phyloP scores from a whole-genome alignment of 2,797 vertebrate genomes.

The Limnodromus scolopaceus region DNA sequence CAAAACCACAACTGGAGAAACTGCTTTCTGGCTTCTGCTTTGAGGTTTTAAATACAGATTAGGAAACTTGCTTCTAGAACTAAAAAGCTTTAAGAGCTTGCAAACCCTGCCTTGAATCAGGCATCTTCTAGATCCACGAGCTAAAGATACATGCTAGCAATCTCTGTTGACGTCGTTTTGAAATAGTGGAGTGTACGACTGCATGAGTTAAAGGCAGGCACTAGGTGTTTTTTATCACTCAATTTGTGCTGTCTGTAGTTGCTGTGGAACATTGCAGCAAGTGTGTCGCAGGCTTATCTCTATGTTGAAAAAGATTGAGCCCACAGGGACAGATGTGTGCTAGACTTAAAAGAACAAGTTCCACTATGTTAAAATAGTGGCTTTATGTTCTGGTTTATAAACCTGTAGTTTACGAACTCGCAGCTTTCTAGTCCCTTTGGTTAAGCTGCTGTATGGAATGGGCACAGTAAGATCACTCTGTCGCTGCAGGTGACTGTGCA shows the following conservation, averaged over 20 bases:
- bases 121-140: background rate
- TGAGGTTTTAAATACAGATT: background rate
- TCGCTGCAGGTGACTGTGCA: background rate
- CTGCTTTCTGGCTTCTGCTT: background rate
- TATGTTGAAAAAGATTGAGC: background rate
- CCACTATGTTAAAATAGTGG: background rate
- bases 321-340: no score
- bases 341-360: background rate
- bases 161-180: background rate
- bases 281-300: background rate
- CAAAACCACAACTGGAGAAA: background rate
- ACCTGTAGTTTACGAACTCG: background rate
- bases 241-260: background rate
- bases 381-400: background rate
- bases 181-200: background rate
- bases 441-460: background rate
- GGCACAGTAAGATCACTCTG: background rate
- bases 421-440: background rate
- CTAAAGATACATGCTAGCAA: background rate
- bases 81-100: background rate
- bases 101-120: background rate
- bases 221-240: background rate
- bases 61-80: background rate
- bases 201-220: fast-evolving
- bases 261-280: background rate